These are phyloP conservation scores for Drosophila carrolli DNA, from an alignment of 1,140 invertebrate species.

Conservation along the genomic window DNA sequence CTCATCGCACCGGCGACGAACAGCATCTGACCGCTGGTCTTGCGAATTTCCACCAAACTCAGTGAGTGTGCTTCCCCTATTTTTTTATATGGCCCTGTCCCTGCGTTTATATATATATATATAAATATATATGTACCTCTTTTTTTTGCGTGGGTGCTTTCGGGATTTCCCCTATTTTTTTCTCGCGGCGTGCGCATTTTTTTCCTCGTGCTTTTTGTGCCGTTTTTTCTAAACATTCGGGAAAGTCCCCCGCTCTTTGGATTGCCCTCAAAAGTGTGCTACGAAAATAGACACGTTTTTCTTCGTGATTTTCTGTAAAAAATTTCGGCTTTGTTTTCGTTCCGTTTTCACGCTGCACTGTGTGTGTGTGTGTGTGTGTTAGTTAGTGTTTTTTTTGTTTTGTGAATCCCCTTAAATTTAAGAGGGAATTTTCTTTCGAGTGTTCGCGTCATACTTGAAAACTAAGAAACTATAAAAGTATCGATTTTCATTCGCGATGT, in stretches of 20 bases:
- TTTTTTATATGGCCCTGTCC: conserved; percentile 4
- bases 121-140: not conserved
- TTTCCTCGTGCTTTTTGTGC: conserved; percentile 76
- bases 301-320: conserved; percentile 26
- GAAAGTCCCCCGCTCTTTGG: conserved; percentile 3
- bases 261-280: conserved; percentile 58
- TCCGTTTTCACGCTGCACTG: not conserved
- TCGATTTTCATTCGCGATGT: conserved; percentile 34
- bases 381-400: conserved; percentile 19
- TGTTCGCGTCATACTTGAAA: conserved; percentile 2
- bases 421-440: not conserved
- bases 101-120: not conserved
- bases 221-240: conserved; percentile 75
- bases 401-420: conserved; percentile 32
- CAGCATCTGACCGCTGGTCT: conserved; percentile 37
- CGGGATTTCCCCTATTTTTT: conserved; percentile 22
- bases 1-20: conserved; percentile 17
- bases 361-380: not conserved
- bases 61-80: conserved; percentile 32
- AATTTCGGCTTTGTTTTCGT: conserved; percentile 31
- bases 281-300: conserved; percentile 38
- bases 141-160: conserved; percentile 13
- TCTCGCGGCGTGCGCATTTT: conserved; percentile 45
- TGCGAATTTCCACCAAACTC: conserved; percentile 10
- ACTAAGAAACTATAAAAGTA: conserved; percentile 29